Percentiles rank a stretch among this genome's conserved stretches.
Evolutionary conservation across 2,888 invertebrate genomes (phyloP).

Genomic region (Polyommatus icarus): DNA sequence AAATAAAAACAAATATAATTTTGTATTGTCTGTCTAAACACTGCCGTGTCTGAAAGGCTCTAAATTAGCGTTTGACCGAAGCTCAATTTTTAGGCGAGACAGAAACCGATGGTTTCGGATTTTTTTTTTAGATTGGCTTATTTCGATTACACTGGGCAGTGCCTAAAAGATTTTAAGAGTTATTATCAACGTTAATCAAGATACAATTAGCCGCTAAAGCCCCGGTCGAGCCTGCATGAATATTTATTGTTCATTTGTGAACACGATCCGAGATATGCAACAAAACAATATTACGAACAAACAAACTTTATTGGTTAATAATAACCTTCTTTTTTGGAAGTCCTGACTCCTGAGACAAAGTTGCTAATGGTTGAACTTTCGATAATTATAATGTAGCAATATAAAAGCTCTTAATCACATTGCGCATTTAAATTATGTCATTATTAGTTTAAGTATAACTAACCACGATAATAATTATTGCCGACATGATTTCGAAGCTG

Average conservation of each 20-base stretch:
- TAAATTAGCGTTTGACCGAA: no score
- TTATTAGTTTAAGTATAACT: no score
- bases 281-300: constrained; percentile 25
- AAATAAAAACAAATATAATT: no score
- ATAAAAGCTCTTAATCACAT: no score
- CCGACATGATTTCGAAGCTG: no score
- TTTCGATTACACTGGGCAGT: background rate
- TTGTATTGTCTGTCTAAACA: no score
- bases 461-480: no score
- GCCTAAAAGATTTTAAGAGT: constrained; percentile 9
- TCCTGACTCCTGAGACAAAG: background rate
- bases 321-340: background rate
- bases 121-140: no score
- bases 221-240: constrained; percentile 57
- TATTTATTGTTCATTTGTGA: constrained; percentile 77
- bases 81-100: no score
- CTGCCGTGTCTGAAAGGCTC: no score
- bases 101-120: no score
- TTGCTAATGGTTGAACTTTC: background rate
- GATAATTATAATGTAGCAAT: background rate
- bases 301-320: constrained; percentile 21
- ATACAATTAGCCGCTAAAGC: constrained; percentile 45
- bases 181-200: constrained; percentile 23
- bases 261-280: constrained; percentile 56
- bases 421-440: no score